Evolutionary conservation across 2,113 vertebrate species (phyloP).

Genomic region (Proterorhinus semilunaris): DNA sequence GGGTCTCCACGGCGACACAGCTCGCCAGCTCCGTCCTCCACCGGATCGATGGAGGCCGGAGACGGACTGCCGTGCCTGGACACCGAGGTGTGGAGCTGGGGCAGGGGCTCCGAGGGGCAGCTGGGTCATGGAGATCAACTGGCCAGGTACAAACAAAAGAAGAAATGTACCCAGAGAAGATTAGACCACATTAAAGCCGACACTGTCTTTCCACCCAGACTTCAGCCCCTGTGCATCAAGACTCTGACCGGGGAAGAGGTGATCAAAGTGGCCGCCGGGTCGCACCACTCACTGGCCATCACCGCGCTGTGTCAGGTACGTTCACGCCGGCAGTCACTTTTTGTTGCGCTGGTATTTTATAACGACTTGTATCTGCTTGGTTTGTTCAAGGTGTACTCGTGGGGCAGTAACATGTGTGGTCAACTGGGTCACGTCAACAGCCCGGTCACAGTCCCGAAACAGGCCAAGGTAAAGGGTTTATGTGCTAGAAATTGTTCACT

Average conservation of each 20-base stretch:
- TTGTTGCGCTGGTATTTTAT: no score
- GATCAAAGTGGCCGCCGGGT: constrained; percentile 87
- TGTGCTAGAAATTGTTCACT: background rate
- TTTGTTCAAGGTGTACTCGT: constrained; percentile 86
- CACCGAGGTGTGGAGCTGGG: constrained; percentile 98
- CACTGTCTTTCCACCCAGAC: constrained; percentile 69
- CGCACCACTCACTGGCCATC: constrained; percentile 82
- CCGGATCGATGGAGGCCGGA: constrained; percentile 76
- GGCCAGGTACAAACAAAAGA: constrained; percentile 76
- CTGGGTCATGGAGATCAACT: constrained; percentile 93
- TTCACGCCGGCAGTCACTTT: no score
- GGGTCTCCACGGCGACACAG: constrained; percentile 80
- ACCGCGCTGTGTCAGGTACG: constrained; percentile 67
- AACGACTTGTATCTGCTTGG: background rate
- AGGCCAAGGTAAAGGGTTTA: constrained; percentile 80
- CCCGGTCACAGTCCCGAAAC: constrained; percentile 87
- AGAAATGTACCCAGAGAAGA: no score
- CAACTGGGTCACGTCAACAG: constrained; percentile 88
- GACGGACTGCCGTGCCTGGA: constrained; percentile 84
- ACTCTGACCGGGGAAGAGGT: constrained; percentile 90
- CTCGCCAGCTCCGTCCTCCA: constrained; percentile 49
- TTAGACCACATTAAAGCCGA: background rate
- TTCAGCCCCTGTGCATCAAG: constrained; percentile 93
- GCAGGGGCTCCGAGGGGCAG: constrained; percentile 92
- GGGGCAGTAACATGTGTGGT: constrained; percentile 90